phyloP scores from a whole-genome alignment of 2,113 vertebrate species.

The Heliornis fulica region DNA sequence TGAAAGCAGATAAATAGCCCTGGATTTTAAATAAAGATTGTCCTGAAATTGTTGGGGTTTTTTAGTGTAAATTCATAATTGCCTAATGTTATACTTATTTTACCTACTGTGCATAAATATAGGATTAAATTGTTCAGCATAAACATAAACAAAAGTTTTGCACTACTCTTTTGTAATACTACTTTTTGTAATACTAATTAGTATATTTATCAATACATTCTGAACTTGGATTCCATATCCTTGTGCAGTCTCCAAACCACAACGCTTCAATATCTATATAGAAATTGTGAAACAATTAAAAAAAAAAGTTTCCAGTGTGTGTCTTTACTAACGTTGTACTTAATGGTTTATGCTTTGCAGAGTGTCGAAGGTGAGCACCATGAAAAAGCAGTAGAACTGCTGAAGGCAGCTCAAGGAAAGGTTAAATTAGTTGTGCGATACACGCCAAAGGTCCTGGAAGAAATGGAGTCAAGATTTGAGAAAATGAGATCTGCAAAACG shows the following conservation, averaged over 20 bases:
- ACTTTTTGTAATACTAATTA: not conserved
- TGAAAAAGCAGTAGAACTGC: slow-evolving; percentile 94
- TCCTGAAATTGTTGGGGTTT: not conserved
- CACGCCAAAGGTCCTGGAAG: slow-evolving; percentile 94
- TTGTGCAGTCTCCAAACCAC: not conserved
- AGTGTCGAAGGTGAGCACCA: slow-evolving; percentile 98
- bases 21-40: not conserved
- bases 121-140: not conserved
- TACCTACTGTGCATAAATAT: not conserved
- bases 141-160: not conserved
- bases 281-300: not conserved
- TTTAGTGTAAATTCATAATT: not conserved
- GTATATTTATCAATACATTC: not conserved
- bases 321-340: not conserved
- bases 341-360: slow-evolving; percentile 67
- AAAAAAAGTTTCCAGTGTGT: not conserved
- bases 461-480: slow-evolving; percentile 97
- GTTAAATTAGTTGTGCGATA: slow-evolving; percentile 96
- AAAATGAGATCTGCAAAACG: slow-evolving; percentile 99
- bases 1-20: not conserved
- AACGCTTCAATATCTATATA: not conserved
- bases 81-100: not conserved
- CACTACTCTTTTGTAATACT: not conserved
- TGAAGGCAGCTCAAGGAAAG: slow-evolving; percentile 96
- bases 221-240: fast-evolving